Evolutionary conservation across 2,888 invertebrate species (phyloP), one percentile per base, ranked within the genome.

Genomic region (Chymomyza procnemis): DNA sequence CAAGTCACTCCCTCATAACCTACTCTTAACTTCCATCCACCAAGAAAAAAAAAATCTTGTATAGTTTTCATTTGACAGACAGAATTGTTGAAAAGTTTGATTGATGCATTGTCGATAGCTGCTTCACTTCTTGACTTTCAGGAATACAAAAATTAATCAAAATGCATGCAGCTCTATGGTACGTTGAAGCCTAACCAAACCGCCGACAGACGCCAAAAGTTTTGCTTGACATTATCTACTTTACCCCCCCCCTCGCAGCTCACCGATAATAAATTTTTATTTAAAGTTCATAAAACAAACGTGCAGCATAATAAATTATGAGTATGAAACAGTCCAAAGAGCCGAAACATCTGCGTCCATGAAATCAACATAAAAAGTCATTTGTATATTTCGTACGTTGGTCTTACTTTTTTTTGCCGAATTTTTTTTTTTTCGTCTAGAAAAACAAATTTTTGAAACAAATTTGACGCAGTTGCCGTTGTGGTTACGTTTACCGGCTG

Each of bases 291-390:
- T 78, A 75, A 76, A 76, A 82, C 80, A 77, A 77, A 75, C 75
- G 74, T 74, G 72, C 73, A 73, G 74, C 62, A 74, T 82, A 71
- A 82, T 82, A 85, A 82, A 85, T 82, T 79, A 82, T 76, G 68
- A 76, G 76, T 47, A 48, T 60, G 21, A 14, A 61, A 64, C 48
- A 62, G 62, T 62, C 66, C 71, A 50, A 66, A 60, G 52, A 73
- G 69, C 62, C 62, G 26, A 59, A 86, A 76, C 85, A 85, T 75
- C 87, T 85, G 85, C 76, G 79, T 73, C 86, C 85, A 78, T 86
- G 85, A 85, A 86, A 85, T 86, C 79, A 86, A 85, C 85, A 85
- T 85, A 83, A 83, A 85, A 83, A 83, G 79, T 83, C 83, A 83
- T 83, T 83, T 85, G 77, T 85, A 79, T 80, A 75, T 80, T 58